Percentiles rank a stretch among this genome's conserved stretches.
These are phyloP conservation scores for Zeugodacus cucurbitae DNA, from an alignment of 1,140 invertebrate genomes.

Conservation along the genomic window DNA sequence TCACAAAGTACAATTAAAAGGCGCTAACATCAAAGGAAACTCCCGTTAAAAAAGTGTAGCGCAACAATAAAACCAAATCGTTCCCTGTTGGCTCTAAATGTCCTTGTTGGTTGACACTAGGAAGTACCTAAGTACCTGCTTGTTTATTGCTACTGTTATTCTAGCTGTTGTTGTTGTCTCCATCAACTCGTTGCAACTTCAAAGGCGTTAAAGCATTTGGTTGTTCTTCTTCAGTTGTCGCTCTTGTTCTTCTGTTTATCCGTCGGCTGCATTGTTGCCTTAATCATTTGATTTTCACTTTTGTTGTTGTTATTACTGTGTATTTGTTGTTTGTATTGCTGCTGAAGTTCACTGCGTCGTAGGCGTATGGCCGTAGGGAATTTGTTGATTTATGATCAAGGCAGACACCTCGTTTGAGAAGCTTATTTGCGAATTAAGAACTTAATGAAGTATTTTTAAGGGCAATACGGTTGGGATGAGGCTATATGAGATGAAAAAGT, in stretches of 20 bases:
- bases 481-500: neutral
- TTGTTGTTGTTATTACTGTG: neutral
- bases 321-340: neutral
- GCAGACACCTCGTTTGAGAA: neutral
- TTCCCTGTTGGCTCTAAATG: neutral
- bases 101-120: neutral
- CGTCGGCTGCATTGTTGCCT: neutral
- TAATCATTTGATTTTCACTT: neutral
- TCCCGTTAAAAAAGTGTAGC: neutral
- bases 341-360: neutral
- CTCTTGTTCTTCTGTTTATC: neutral
- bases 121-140: neutral
- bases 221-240: neutral
- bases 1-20: conserved; percentile 2
- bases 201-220: conserved; percentile 12
- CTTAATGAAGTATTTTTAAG: neutral
- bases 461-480: neutral
- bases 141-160: neutral
- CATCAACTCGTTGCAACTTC: neutral
- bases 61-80: neutral
- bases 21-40: conserved; percentile 7
- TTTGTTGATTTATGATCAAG: neutral
- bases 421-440: neutral
- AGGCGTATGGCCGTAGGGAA: neutral
- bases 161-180: neutral